Conservation (phyloP, 2,888 invertebrate genomes). For the Oscheius sp. region DNA sequence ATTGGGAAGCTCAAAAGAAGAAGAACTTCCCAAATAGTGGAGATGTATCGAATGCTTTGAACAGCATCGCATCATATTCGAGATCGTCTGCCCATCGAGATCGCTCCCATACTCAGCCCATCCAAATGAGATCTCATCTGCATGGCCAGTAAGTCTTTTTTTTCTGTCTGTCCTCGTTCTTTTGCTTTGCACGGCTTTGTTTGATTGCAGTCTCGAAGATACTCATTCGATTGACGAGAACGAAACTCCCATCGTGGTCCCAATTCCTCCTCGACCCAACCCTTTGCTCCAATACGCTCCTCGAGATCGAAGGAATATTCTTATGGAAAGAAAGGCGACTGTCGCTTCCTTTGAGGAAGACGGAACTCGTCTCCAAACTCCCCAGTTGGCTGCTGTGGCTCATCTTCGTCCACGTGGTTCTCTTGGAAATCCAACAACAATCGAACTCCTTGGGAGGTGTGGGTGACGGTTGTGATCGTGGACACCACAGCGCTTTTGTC, state of each 20-base stretch:
- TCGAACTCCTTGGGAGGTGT: slow-evolving; percentile 33
- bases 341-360: slow-evolving; percentile 34
- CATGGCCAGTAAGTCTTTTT: slow-evolving; percentile 22
- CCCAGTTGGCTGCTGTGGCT: slow-evolving; percentile 3
- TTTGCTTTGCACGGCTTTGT: slow-evolving; percentile 4
- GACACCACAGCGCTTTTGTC: no score
- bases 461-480: background rate
- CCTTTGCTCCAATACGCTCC: slow-evolving; percentile 6
- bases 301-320: slow-evolving; percentile 20
- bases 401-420: slow-evolving; percentile 24
- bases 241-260: background rate
- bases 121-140: slow-evolving; percentile 1
- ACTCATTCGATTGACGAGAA: background rate
- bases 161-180: background rate
- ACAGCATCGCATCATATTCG: background rate
- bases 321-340: slow-evolving; percentile 17
- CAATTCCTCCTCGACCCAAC: background rate
- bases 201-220: slow-evolving; percentile 6
- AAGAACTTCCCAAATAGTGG: background rate
- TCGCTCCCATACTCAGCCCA: slow-evolving; percentile 28
- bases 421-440: slow-evolving; percentile 20
- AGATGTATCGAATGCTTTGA: background rate
- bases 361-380: slow-evolving; percentile 10
- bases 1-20: slow-evolving; percentile 24
- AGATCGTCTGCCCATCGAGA: slow-evolving; percentile 18